These are phyloP conservation scores for Columba guinea DNA, from an alignment of 2,797 vertebrate species.

Conservation along the genomic window DNA sequence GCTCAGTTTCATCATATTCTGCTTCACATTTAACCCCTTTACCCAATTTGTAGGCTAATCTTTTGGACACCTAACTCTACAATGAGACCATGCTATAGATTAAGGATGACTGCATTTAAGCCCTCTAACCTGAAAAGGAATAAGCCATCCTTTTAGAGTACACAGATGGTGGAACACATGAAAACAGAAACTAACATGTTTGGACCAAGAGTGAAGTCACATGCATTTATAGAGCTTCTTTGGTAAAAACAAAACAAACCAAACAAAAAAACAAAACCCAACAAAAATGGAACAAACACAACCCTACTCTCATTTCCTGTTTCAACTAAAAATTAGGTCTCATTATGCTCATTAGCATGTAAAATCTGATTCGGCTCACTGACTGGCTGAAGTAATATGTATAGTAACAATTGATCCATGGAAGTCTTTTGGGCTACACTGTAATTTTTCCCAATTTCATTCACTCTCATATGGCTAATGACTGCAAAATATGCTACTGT, in stretches of 20 bases:
- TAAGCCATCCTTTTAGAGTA: neutral
- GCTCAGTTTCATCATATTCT: neutral
- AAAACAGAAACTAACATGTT: neutral
- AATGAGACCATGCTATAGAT: neutral
- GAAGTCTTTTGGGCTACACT: neutral
- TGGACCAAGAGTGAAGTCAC: neutral
- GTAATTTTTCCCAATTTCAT: neutral
- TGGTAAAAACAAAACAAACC: neutral
- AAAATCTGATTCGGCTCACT: neutral
- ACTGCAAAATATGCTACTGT: neutral
- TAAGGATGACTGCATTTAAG: neutral
- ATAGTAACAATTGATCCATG: neutral
- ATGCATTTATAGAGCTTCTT: neutral
- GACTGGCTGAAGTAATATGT: neutral
- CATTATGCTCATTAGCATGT: neutral
- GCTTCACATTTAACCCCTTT: neutral
- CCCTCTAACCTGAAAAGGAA: neutral
- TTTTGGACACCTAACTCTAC: neutral
- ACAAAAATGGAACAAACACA: neutral
- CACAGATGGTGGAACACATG: neutral
- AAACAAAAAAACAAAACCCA: accelerated
- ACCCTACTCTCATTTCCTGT: neutral
- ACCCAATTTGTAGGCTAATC: neutral
- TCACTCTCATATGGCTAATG: neutral
- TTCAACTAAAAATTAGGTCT: neutral